Evolutionary conservation across 2,888 invertebrate species (phyloP), one percentile per base, ranked within the genome.

Genomic region (Drosophila villosipedis): DNA sequence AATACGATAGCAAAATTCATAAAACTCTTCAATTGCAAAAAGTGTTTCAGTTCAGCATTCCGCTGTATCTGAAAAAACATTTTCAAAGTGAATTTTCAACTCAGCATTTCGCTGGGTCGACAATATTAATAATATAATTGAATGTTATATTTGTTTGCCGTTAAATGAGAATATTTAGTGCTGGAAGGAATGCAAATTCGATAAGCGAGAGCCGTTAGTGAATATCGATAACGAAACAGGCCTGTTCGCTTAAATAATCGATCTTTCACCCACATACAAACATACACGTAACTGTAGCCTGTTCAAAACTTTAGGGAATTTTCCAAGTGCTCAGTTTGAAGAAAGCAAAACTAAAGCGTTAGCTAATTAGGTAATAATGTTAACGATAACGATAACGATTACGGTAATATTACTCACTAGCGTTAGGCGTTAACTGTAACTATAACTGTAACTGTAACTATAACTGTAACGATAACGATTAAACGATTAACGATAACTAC

Each of bases 301-400:
- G 54, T 75, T 68, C 59, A 52, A 52, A 80, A 81, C 78, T 68
- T 90, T 85, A 83, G 87, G 89, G 82, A 84, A 84, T 83, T 89
- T 87, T 85, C 82, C 78, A 86, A 78, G 82, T 80, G 83, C 78
- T 78, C 83, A 78, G 80, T 75, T 80, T 74, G 66, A 76, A 76
- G 65, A 66, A 68, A 54, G 52, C 41, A 55, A 66, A 80, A 70
- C 61, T 71, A 69, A 65, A 63, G 39, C 62, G 61, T 68, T 80
- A 71, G 67, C 52, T 54, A 16, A 16, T 30, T 71, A 80, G 64
- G 64, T 63, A 57, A 63, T 61, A 60, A 37, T 47, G 58, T 62
- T 73, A 78, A 62, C 61, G 74, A 78, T 78, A 62, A 54, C 50
- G 62, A 71, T 71, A 41, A 53, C 55, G 57, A 55, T 72, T 28